phyloP scores from a whole-genome alignment of 2,888 invertebrate species.

The Trissoscelio sp. region DNA sequence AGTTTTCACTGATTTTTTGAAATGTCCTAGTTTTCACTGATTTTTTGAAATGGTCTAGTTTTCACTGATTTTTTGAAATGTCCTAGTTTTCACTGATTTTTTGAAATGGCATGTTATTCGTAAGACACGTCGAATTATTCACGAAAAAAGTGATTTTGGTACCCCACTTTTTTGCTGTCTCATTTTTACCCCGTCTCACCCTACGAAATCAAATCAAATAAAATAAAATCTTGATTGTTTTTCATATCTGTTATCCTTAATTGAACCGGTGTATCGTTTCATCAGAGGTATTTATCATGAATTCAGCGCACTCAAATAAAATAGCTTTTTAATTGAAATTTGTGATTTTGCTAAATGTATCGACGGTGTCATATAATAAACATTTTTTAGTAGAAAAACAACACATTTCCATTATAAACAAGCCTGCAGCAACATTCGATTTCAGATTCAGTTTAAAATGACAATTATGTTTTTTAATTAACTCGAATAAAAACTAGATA shows the following conservation, averaged over 20 bases:
- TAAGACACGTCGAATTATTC: no score
- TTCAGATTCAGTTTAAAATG: not conserved
- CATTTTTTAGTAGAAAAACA: not conserved
- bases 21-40: no score
- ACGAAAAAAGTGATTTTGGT: no score
- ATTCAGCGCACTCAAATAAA: not conserved
- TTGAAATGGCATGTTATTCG: no score
- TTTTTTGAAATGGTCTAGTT: no score
- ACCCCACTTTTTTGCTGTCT: no score
- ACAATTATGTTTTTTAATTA: not conserved
- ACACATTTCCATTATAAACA: constrained; percentile 10
- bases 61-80: no score
- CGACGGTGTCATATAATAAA: not conserved
- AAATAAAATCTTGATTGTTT: constrained; percentile 24
- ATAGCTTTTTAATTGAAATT: constrained; percentile 19
- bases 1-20: no score
- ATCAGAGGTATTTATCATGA: constrained; percentile 12
- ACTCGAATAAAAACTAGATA: not conserved
- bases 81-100: no score
- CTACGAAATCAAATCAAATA: constrained; percentile 6
- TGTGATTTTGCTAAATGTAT: constrained; percentile 12
- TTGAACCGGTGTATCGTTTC: constrained; percentile 16
- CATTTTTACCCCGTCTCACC: no score
- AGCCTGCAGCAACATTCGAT: not conserved
- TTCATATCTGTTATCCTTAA: constrained; percentile 26